Evolutionary conservation across 2,113 vertebrate genomes (phyloP).

Genomic region (Micromys minutus): DNA sequence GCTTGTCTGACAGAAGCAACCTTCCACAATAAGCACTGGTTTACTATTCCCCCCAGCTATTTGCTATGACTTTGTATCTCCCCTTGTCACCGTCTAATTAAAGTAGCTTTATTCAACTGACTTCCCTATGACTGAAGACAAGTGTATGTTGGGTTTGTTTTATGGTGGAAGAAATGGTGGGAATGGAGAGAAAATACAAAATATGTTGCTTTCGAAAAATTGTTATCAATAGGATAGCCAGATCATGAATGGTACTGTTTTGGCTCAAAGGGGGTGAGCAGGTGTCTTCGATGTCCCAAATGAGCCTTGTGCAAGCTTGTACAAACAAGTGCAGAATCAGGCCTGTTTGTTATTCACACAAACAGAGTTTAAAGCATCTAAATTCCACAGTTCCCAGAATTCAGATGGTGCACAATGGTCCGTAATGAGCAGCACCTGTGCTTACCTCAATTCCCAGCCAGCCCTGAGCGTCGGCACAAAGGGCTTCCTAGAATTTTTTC

Average conservation of each 20-base stretch:
- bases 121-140: constrained; percentile 62
- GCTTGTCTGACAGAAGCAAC: constrained; percentile 12
- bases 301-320: constrained; percentile 87
- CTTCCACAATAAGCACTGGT: constrained; percentile 13
- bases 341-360: constrained; percentile 89
- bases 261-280: constrained; percentile 87
- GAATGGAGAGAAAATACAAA: constrained; percentile 65
- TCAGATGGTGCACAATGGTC: constrained; percentile 88
- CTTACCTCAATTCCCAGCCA: constrained; percentile 88
- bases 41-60: constrained; percentile 15
- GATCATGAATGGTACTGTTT: constrained; percentile 84
- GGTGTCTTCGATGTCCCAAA: constrained; percentile 88
- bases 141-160: constrained; percentile 29
- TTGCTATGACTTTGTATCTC: constrained; percentile 47
- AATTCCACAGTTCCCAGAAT: constrained; percentile 87
- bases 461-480: constrained; percentile 84
- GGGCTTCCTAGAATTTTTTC: constrained; percentile 86
- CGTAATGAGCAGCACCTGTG: constrained; percentile 91
- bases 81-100: constrained; percentile 65
- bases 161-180: constrained; percentile 32
- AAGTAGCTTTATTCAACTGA: constrained; percentile 68
- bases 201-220: constrained; percentile 83
- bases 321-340: constrained; percentile 88
- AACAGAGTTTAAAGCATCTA: constrained; percentile 83
- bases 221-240: constrained; percentile 79